These are phyloP conservation scores for Melitaea cinxia DNA, from an alignment of 1,140 invertebrate species.

Conservation along the genomic window DNA sequence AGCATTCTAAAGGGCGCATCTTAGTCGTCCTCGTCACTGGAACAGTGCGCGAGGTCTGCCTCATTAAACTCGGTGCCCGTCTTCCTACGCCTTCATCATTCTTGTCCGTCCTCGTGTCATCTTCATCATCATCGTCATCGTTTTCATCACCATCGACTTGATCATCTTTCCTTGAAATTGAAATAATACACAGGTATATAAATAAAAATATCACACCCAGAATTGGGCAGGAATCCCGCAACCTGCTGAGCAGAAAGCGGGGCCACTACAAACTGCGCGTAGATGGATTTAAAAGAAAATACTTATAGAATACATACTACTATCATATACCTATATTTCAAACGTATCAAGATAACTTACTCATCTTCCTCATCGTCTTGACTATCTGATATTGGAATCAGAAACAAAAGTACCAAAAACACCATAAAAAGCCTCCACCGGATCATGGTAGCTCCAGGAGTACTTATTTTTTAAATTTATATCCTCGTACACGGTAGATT, in stretches of 20 bases:
- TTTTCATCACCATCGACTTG: slow-evolving; percentile 53
- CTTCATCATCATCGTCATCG: slow-evolving; percentile 56
- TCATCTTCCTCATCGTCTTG: slow-evolving; percentile 67
- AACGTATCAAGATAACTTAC: too few relatives aligned
- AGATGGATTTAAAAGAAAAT: too few relatives aligned
- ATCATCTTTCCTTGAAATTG: slow-evolving; percentile 45
- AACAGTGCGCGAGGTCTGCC: slow-evolving; percentile 43
- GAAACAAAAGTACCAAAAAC: slow-evolving; percentile 61
- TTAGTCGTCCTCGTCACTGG: slow-evolving; percentile 50
- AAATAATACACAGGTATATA: too few relatives aligned
- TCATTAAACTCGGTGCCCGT: slow-evolving; percentile 40
- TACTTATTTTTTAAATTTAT: slow-evolving; percentile 34
- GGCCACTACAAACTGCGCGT: too few relatives aligned
- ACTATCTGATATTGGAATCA: slow-evolving; percentile 47
- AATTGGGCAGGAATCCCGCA: too few relatives aligned
- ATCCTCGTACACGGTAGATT: slow-evolving; percentile 56
- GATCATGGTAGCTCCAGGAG: slow-evolving; percentile 51
- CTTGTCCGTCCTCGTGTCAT: slow-evolving; percentile 43
- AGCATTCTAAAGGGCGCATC: slow-evolving; percentile 63
- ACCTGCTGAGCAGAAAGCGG: too few relatives aligned
- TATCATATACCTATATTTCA: too few relatives aligned
- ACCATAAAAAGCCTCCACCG: slow-evolving; percentile 62
- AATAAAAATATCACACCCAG: too few relatives aligned
- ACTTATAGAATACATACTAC: too few relatives aligned
- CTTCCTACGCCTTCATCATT: slow-evolving; percentile 37